phyloP scores from a whole-genome alignment of 2,797 vertebrate species.

The Protosalanx chinensis region DNA sequence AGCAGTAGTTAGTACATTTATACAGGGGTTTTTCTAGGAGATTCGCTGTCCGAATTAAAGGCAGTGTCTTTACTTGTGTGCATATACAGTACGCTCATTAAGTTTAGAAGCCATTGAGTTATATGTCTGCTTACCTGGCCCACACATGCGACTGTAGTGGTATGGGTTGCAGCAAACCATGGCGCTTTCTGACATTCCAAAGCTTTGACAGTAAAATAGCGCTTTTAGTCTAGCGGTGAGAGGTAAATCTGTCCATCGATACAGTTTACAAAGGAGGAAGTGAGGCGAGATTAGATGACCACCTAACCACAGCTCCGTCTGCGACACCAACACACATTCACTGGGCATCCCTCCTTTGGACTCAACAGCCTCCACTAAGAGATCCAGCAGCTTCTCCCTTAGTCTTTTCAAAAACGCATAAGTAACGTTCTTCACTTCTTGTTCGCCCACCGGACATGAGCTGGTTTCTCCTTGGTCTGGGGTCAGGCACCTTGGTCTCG shows the following conservation, averaged over 20 bases:
- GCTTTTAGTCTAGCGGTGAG: conserved; percentile 84
- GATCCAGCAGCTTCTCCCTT: conserved; percentile 86
- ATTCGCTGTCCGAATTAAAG: too few species aligned
- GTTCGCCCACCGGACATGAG: conserved; percentile 68
- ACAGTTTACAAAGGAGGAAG: conserved; percentile 85
- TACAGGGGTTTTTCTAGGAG: too few species aligned
- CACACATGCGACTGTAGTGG: conserved; percentile 94
- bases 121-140: conserved; percentile 82
- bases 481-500: conserved; percentile 57
- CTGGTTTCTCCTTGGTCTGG: conserved; percentile 68
- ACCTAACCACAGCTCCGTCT: conserved; percentile 76
- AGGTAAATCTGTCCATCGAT: conserved; percentile 93
- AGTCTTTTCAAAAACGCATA: conserved; percentile 87
- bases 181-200: conserved; percentile 71
- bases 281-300: conserved; percentile 80
- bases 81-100: not conserved
- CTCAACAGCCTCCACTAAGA: conserved; percentile 88
- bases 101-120: not conserved
- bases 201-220: conserved; percentile 86
- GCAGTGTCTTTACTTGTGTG: too few species aligned
- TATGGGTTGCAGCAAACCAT: conserved; percentile 94
- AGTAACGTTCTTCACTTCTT: conserved; percentile 81
- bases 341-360: conserved; percentile 83
- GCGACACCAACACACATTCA: conserved; percentile 80
- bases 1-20: too few species aligned